Evolutionary conservation across 2,888 invertebrate genomes (phyloP), one percentile per base, ranked within the genome.

Genomic region (Acanthococcus lagerstroemiae): DNA sequence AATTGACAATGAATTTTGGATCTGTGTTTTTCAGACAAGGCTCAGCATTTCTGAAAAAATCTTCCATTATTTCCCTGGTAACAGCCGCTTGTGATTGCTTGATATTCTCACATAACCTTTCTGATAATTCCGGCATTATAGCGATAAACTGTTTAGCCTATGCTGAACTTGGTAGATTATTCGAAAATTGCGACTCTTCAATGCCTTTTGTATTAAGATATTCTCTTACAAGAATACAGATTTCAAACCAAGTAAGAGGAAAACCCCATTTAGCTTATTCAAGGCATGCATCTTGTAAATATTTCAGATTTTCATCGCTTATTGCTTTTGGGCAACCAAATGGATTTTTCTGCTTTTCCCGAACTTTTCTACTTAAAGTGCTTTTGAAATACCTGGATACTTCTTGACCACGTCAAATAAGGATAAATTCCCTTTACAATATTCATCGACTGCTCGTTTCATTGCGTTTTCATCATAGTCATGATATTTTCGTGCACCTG

Each of bases 21-120:
- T 67, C 63, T 6, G 68, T 54, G 60, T 61, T 67, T 67, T 69
- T 60, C 12, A 71, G 56, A 7, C 68, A 66, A 17, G 55, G 65
- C 67, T 70, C 67, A 27, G 72, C 68, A 17, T 70, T 50, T 48
- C 71, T 68, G 69, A 72, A 73, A 68, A 72, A 72, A 5, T 61
- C 52, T 55, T 70, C 67, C n/a, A 72, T 68, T n/a, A 54, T 63
- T 68, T 69, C 70, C 58, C 61, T 68, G 45, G 72, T 58, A 55
- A 70, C 67, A 52, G 70, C 71, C 45, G 72, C 72, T 24, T 69
- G 69, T 27, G 65, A 69, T 19, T 71, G 68, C 66, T 71, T 72
- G 25, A 69, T 68, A 57, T 70, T 70, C 52, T 68, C 58, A 17
- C 57, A 58, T 48, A 69, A 21, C 15, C 68, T 65, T 24, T 58